phyloP scores from a whole-genome alignment of 2,113 vertebrate species.

The Thamnophis sirtalis region DNA sequence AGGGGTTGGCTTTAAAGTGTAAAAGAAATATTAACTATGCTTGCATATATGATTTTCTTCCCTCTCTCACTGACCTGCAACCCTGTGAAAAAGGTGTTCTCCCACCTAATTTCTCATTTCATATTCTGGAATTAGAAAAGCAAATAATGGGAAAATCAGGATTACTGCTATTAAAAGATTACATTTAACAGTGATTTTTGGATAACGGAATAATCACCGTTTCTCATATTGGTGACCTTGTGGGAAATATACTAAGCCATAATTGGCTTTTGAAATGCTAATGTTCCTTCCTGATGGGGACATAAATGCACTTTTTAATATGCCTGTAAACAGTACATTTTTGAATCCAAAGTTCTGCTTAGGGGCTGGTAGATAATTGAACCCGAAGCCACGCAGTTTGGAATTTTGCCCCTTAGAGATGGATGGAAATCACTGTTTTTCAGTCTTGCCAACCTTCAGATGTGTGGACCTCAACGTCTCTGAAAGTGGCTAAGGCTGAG shows the following conservation, averaged over 20 bases:
- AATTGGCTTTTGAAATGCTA: slow-evolving; percentile 55
- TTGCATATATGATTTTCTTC: not conserved
- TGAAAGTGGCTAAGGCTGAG: not conserved
- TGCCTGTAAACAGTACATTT: not conserved
- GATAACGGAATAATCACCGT: slow-evolving; percentile 38
- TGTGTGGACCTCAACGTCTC: not conserved
- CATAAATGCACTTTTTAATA: slow-evolving; percentile 21
- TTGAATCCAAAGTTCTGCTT: slow-evolving; percentile 2
- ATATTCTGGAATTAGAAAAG: slow-evolving; percentile 31
- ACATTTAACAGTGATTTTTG: slow-evolving; percentile 36
- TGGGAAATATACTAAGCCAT: slow-evolving; percentile 52
- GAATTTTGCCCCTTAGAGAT: slow-evolving; percentile 21
- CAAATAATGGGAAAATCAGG: slow-evolving; percentile 32
- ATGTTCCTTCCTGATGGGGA: slow-evolving; percentile 43
- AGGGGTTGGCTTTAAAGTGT: not conserved
- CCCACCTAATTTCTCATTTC: slow-evolving; percentile 13
- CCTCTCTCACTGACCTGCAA: not conserved
- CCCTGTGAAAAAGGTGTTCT: slow-evolving; percentile 23
- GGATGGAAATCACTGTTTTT: not conserved
- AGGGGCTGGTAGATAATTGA: slow-evolving; percentile 23
- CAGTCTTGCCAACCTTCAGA: not conserved
- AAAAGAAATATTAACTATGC: not conserved
- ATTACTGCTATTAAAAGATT: slow-evolving; percentile 51
- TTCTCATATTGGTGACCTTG: slow-evolving; percentile 57
- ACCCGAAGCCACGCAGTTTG: slow-evolving; percentile 27